Base-by-base conservation (phyloP, 2,113 vertebrate species). In the Tupaia tana region DNA sequence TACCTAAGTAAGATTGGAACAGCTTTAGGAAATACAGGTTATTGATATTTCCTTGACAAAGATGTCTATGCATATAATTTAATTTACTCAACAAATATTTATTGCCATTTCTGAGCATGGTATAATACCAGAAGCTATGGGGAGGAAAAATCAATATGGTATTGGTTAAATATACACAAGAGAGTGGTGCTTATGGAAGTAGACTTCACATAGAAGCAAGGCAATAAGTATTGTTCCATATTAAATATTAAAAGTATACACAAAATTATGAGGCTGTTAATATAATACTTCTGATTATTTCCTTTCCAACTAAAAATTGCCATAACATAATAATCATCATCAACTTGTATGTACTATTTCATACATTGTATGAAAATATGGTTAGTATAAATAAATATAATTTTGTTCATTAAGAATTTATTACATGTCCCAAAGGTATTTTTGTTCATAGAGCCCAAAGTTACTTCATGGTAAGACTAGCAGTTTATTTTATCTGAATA, bases 31-130 rank as follows among this genome's bases (percentile, higher is more conserved):
- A 79, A 59, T 54, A 52, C 0, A 87, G 13, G 2, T 52, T 88
- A 73, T 74, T 90, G 61, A 69, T 34, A 64, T 95, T 92, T 92
- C 75, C 79, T 79, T 89, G 66, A 70, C 34, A 86, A 79, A 92
- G 16, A 71, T 90, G 4, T 71, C 29, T 59, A 9, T 63, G 27
- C 52, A 81, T 58, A 85, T 18, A 81, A 89, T 52, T 70, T 71
- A 89, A 90, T 25, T 95, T 5, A 90, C 92, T 58, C 56, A 75
- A 22, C n/a, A 77, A 79, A 59, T 74, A 66, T 63, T 52, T 90
- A 66, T 90, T 94, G 12, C 19, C 29, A 64, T 95, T 80, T 80
- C 66, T 96, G 31, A 80, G n/a, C 29, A 73, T 29, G 1, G 75
- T 12, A 90, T 27, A 92, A 66, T 66, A 34, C 18, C 61, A 75